These are phyloP conservation scores for Sericinus montela DNA, from an alignment of 2,888 invertebrate genomes.

Conservation along the genomic window DNA sequence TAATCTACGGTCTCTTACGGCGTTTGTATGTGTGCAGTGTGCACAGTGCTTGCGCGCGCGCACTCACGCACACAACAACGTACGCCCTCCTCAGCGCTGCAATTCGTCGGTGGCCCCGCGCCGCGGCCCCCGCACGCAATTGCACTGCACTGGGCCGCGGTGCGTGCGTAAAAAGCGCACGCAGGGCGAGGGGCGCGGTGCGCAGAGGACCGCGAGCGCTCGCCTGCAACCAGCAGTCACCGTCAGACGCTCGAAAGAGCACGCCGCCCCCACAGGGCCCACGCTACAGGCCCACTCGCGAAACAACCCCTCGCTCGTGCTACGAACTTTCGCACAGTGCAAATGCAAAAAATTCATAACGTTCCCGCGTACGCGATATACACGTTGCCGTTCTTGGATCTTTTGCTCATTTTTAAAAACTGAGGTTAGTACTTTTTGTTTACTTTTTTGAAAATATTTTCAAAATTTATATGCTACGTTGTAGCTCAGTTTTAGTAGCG, in stretches of 20 bases:
- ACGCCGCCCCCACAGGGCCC: slow-evolving; percentile 72
- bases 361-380: slow-evolving; percentile 31
- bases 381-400: slow-evolving; percentile 32
- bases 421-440: slow-evolving; percentile 31
- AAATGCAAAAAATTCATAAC: slow-evolving; percentile 52
- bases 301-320: slow-evolving; percentile 59
- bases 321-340: slow-evolving; percentile 60
- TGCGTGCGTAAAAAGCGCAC: slow-evolving; percentile 78
- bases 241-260: slow-evolving; percentile 69
- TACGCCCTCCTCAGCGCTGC: slow-evolving; percentile 73
- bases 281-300: slow-evolving; percentile 44
- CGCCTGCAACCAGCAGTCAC: slow-evolving; percentile 59
- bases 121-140: slow-evolving; percentile 68
- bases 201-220: slow-evolving; percentile 48
- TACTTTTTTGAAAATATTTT: neutral
- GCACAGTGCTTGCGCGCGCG: slow-evolving; percentile 37
- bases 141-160: slow-evolving; percentile 73
- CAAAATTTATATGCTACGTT: neutral
- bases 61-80: slow-evolving; percentile 63
- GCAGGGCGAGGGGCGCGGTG: slow-evolving; percentile 60
- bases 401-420: slow-evolving; percentile 32
- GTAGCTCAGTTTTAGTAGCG: no score
- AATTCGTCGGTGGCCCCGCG: slow-evolving; percentile 67
- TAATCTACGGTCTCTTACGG: slow-evolving; percentile 54
- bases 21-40: slow-evolving; percentile 19